phyloP scores from a whole-genome alignment of 2,113 vertebrate genomes.

The Falco punctatus region DNA sequence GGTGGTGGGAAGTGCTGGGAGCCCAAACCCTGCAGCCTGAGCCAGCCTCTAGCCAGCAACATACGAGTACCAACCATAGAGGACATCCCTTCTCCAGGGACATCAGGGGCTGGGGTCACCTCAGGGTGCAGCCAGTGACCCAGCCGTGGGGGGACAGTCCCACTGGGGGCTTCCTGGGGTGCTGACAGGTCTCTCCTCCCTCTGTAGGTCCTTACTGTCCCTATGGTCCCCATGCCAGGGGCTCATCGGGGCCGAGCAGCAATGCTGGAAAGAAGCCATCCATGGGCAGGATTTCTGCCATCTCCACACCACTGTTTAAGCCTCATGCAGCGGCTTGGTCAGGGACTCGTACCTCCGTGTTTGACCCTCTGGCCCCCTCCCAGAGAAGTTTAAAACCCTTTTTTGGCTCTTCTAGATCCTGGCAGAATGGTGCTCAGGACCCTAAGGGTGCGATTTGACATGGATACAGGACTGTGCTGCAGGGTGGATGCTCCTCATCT shows the following conservation, averaged over 20 bases:
- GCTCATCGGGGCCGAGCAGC: slow-evolving; percentile 75
- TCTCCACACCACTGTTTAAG: slow-evolving; percentile 62
- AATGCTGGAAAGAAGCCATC: slow-evolving; percentile 78
- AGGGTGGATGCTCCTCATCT: not conserved
- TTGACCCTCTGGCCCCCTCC: not conserved
- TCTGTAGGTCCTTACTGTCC: slow-evolving; percentile 55
- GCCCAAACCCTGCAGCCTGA: not conserved
- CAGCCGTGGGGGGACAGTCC: not conserved
- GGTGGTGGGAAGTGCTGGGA: not conserved
- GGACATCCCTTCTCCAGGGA: no score
- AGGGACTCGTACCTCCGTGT: rapidly evolving
- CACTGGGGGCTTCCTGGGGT: not conserved
- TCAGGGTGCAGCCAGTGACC: not conserved
- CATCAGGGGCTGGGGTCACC: not conserved
- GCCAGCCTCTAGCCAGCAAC: slow-evolving; percentile 57
- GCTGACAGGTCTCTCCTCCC: not conserved
- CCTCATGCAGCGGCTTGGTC: slow-evolving; percentile 2
- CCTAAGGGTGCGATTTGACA: not conserved
- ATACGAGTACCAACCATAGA: slow-evolving; percentile 25
- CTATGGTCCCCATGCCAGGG: slow-evolving; percentile 71
- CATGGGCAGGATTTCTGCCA: slow-evolving; percentile 77
- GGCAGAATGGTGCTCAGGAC: not conserved
- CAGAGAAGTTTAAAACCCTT: not conserved
- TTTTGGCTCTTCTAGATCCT: not conserved
- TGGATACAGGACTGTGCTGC: rapidly evolving